These are phyloP conservation scores for Lepetodrilus schrolli DNA, from an alignment of 2,888 invertebrate species.

Conservation along the genomic window DNA sequence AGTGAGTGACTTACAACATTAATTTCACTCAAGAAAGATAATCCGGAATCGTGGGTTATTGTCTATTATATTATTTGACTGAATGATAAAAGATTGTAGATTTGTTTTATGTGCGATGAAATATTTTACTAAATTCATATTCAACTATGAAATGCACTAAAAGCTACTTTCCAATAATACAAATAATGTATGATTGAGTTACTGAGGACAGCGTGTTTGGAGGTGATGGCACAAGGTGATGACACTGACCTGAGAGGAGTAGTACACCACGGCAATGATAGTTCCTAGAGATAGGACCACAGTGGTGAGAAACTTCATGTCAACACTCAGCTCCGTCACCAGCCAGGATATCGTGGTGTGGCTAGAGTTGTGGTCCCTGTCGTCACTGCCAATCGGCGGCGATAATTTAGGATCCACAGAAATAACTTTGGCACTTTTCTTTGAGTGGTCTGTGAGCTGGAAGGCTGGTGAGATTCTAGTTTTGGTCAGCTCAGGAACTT, in stretches of 20 bases:
- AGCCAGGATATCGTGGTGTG: neutral
- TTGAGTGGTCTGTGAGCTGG: constrained; percentile 60
- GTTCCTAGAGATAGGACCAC: constrained; percentile 51
- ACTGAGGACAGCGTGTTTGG: too few relatives aligned
- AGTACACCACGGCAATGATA: constrained; percentile 57
- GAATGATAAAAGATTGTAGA: too few relatives aligned
- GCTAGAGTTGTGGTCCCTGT: neutral
- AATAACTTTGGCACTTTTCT: constrained; percentile 48
- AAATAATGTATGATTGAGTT: too few relatives aligned
- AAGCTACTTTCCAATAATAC: too few relatives aligned
- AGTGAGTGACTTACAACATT: too few relatives aligned
- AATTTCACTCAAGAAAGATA: too few relatives aligned
- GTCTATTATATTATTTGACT: too few relatives aligned
- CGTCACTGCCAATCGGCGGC: neutral
- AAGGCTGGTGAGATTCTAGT: constrained; percentile 59
- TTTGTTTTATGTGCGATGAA: too few relatives aligned
- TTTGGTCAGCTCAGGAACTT: constrained; percentile 67
- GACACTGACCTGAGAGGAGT: constrained; percentile 65
- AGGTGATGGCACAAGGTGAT: too few relatives aligned
- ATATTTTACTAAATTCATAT: too few relatives aligned
- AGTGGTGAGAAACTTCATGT: constrained; percentile 63
- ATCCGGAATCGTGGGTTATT: too few relatives aligned
- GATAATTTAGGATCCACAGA: constrained; percentile 15
- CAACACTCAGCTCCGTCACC: constrained; percentile 28
- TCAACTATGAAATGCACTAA: too few relatives aligned